Evolutionary conservation across 2,113 vertebrate genomes (phyloP).

Genomic region (Chionodraco myersi): DNA sequence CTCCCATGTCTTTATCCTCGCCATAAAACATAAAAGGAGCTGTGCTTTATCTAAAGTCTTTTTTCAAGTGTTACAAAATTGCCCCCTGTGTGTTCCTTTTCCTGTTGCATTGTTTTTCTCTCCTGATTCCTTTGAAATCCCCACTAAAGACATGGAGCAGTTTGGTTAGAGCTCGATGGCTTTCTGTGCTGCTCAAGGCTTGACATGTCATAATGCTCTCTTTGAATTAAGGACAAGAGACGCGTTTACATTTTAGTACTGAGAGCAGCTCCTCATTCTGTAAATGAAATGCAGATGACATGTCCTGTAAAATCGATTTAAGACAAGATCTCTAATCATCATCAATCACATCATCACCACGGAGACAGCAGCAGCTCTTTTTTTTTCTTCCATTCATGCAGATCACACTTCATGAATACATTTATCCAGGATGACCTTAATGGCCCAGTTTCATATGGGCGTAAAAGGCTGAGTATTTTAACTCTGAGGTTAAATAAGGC

Average conservation of each 20-base stretch:
- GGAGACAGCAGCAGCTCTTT: constrained; percentile 45
- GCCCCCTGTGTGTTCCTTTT: constrained; percentile 34
- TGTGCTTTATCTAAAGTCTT: constrained; percentile 54
- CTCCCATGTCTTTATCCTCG: constrained; percentile 65
- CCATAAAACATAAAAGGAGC: constrained; percentile 70
- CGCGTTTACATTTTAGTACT: constrained; percentile 59
- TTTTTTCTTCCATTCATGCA: constrained; percentile 61
- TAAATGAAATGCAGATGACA: constrained; percentile 73
- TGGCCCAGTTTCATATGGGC: constrained; percentile 65
- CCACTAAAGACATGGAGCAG: constrained; percentile 24
- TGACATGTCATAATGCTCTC: constrained; percentile 13
- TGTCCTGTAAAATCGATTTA: constrained; percentile 73
- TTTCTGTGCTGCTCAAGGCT: constrained; percentile 30
- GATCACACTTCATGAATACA: constrained; percentile 77
- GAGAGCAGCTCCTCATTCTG: constrained; percentile 35
- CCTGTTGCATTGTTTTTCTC: constrained; percentile 39
- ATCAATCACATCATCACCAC: constrained; percentile 68
- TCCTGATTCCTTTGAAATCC: constrained; percentile 47
- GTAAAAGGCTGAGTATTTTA: constrained; percentile 71
- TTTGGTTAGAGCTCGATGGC: constrained; percentile 7
- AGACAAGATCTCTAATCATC: constrained; percentile 72
- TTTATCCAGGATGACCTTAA: constrained; percentile 77
- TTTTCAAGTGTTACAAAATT: constrained; percentile 64
- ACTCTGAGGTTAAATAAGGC: constrained; percentile 75
- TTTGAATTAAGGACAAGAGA: constrained; percentile 44